Evolutionary conservation across 2,113 vertebrate genomes (phyloP).

Genomic region (Erythrocercus mccallii): DNA sequence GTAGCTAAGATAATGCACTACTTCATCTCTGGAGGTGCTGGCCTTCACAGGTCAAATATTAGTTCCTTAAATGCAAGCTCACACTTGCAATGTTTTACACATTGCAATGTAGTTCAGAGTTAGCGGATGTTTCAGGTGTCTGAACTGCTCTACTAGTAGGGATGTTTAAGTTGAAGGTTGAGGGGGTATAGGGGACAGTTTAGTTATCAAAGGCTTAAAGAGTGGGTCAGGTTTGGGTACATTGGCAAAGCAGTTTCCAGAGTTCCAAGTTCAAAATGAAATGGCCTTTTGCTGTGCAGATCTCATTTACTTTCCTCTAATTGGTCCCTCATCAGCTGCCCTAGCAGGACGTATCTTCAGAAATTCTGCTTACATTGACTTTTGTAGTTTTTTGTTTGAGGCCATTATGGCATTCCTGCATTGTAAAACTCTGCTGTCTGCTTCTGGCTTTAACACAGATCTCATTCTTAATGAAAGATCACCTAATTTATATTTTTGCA

Average conservation of each 20-base stretch:
- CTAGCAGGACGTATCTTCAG: background rate
- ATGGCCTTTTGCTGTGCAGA: background rate
- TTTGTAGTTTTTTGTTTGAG: background rate
- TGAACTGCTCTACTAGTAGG: background rate
- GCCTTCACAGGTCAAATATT: background rate
- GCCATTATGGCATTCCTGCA: background rate
- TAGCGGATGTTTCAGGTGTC: background rate
- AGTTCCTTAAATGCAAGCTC: background rate
- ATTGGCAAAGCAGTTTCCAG: background rate
- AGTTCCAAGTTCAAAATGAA: background rate
- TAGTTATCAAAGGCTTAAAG: background rate
- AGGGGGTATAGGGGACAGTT: background rate
- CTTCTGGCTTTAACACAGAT: background rate
- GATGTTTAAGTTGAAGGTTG: background rate
- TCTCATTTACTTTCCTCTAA: conserved; percentile 6
- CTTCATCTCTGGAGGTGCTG: background rate
- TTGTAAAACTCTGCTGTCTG: background rate
- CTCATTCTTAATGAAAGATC: background rate
- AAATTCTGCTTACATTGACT: background rate
- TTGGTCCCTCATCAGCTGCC: background rate
- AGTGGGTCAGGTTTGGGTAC: background rate
- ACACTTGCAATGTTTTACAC: background rate
- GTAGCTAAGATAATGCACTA: background rate
- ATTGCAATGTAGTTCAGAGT: background rate
- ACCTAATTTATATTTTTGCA: background rate